Evolutionary conservation across 2,888 invertebrate species (phyloP).

Genomic region (Conomelus anceps): DNA sequence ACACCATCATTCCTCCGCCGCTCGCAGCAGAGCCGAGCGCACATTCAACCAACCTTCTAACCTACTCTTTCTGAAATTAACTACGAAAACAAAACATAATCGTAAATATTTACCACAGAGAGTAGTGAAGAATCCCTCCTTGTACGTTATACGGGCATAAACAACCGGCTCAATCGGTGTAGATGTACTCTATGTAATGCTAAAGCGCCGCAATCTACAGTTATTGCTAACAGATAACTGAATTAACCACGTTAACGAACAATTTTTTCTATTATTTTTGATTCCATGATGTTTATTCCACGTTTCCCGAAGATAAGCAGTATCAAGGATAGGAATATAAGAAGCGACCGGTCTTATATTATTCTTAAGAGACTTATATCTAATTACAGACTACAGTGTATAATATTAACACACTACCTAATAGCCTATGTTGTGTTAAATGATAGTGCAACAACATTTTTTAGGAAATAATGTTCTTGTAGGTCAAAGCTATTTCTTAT

Average conservation of each 20-base stretch:
- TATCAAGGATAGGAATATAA: no score
- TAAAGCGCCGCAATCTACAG: background rate
- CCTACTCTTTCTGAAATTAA: background rate
- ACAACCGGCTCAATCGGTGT: background rate
- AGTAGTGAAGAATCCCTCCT: background rate
- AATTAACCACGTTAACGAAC: background rate
- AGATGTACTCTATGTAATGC: background rate
- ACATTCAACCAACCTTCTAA: background rate
- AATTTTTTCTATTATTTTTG: background rate
- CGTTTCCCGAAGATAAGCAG: no score
- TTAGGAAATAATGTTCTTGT: background rate
- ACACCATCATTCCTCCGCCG: background rate
- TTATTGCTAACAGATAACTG: background rate
- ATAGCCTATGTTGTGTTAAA: background rate
- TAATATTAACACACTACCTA: no score
- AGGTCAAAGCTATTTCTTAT: background rate
- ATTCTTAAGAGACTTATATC: no score
- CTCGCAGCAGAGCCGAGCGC: background rate
- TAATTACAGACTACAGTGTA: no score
- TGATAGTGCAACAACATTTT: background rate
- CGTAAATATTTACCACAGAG: background rate
- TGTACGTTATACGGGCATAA: background rate
- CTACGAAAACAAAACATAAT: background rate
- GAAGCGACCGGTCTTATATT: no score
- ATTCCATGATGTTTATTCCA: no score